These are phyloP conservation scores for Pseudomugil gertrudae DNA, from an alignment of 2,797 vertebrate genomes.

Conservation along the genomic window DNA sequence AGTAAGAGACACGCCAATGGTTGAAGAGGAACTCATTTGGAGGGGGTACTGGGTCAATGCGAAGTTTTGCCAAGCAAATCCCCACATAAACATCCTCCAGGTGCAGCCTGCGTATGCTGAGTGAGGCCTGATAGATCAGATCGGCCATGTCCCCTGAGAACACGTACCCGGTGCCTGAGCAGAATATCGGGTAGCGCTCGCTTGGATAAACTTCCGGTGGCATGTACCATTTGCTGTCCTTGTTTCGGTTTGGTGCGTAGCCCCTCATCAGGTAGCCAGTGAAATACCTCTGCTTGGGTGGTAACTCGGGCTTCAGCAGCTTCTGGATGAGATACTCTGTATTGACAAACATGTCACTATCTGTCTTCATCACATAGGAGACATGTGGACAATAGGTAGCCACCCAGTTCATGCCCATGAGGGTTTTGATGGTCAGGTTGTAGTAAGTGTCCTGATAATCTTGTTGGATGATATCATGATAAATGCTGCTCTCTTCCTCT, in stretches of 20 bases:
- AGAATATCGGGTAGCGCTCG: constrained; percentile 97
- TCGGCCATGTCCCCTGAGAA: constrained; percentile 97
- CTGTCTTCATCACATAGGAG: constrained; percentile 97
- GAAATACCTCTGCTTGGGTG: constrained; percentile 91
- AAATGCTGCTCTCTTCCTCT: constrained; percentile 89
- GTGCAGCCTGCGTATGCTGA: constrained; percentile 94
- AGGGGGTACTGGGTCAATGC: constrained; percentile 93
- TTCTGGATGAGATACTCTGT: constrained; percentile 98
- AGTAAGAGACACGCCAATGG: constrained; percentile 99
- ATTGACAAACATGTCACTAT: constrained; percentile 99
- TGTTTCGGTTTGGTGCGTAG: constrained; percentile 97
- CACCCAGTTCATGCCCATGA: constrained; percentile 99
- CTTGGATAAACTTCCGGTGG: constrained; percentile 96
- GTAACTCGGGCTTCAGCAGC: constrained; percentile 92
- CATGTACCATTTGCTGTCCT: constrained; percentile 99
- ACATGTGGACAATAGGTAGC: constrained; percentile 89
- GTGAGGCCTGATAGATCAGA: constrained; percentile 94
- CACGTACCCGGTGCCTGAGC: constrained; percentile 97
- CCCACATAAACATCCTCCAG: constrained; percentile 98
- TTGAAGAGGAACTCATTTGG: constrained; percentile 99
- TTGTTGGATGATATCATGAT: constrained; percentile 95
- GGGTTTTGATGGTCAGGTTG: constrained; percentile 96
- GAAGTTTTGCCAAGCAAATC: constrained; percentile 96
- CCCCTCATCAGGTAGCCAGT: constrained; percentile 99
- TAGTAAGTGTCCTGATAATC: constrained; percentile 97